phyloP scores from a whole-genome alignment of 2,888 invertebrate species.

The Notocelia uddmanniana region DNA sequence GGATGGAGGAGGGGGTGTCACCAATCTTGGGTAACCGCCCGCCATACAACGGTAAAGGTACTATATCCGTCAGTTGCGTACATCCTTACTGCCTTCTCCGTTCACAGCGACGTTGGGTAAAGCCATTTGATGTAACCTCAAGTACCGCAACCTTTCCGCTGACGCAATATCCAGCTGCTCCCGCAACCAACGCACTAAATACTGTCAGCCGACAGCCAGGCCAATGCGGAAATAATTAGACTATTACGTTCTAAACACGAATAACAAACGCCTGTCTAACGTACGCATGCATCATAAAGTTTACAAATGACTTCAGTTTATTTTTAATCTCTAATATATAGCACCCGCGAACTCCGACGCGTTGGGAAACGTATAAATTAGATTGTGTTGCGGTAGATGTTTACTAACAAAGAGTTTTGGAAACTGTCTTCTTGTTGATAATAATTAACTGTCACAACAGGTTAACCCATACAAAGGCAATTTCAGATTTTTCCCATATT shows the following conservation, averaged over 20 bases:
- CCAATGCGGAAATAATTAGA: constrained; percentile 75
- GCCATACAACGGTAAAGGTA: constrained; percentile 6
- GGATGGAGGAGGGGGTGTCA: constrained; percentile 55
- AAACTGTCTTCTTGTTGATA: constrained; percentile 30
- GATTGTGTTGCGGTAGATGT: constrained; percentile 33
- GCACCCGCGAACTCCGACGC: constrained; percentile 43
- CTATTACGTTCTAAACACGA: constrained; percentile 58
- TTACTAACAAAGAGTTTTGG: constrained; percentile 43
- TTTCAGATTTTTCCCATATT: background rate
- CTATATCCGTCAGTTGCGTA: constrained; percentile 4
- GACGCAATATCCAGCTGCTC: constrained; percentile 73
- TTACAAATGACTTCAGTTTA: constrained; percentile 41
- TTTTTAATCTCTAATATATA: constrained; percentile 45
- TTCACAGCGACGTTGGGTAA: constrained; percentile 64
- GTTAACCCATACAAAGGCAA: constrained; percentile 19
- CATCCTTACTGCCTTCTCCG: constrained; percentile 25
- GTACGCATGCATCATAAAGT: constrained; percentile 39
- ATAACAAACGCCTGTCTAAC: constrained; percentile 41
- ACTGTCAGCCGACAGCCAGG: constrained; percentile 67
- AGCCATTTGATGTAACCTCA: constrained; percentile 77
- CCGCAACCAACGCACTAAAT: constrained; percentile 64
- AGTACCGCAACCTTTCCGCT: constrained; percentile 79
- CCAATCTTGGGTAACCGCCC: constrained; percentile 55
- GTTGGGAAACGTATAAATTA: constrained; percentile 40
- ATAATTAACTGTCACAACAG: constrained; percentile 39